These are phyloP conservation scores for Ostrea denselamellosa DNA, from an alignment of 1,140 invertebrate genomes.

Conservation along the genomic window DNA sequence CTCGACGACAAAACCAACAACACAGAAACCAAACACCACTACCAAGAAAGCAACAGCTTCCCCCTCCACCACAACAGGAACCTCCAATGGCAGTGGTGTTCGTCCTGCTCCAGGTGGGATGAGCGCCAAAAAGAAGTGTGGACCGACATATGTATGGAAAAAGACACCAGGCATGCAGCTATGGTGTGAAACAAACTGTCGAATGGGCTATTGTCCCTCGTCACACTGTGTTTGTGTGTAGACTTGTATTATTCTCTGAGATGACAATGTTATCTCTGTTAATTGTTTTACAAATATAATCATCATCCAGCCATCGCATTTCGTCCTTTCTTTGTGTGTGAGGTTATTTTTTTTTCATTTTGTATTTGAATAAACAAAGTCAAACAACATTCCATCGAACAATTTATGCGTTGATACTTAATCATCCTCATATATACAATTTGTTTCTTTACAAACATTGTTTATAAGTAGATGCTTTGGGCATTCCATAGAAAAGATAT, in stretches of 20 bases:
- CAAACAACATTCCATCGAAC: too few species aligned
- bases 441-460: too few species aligned
- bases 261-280: neutral
- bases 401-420: too few species aligned
- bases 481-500: too few species aligned
- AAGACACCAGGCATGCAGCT: slow-evolving; percentile 27
- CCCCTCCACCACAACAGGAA: neutral
- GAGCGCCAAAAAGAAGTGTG: slow-evolving; percentile 34
- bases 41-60: neutral
- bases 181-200: slow-evolving; percentile 44
- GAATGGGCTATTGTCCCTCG: slow-evolving; percentile 29
- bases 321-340: too few species aligned
- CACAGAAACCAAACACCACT: neutral
- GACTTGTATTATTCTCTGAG: neutral
- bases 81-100: neutral
- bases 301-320: too few species aligned
- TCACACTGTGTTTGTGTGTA: slow-evolving; percentile 47
- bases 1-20: neutral
- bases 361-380: too few species aligned
- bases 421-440: too few species aligned
- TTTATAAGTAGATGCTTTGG: too few species aligned
- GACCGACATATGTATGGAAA: slow-evolving; percentile 7
- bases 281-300: neutral
- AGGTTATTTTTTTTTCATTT: too few species aligned
- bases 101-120: neutral